These are phyloP conservation scores for Leptonema lineaticorne DNA, from an alignment of 1,140 invertebrate species.

Conservation along the genomic window DNA sequence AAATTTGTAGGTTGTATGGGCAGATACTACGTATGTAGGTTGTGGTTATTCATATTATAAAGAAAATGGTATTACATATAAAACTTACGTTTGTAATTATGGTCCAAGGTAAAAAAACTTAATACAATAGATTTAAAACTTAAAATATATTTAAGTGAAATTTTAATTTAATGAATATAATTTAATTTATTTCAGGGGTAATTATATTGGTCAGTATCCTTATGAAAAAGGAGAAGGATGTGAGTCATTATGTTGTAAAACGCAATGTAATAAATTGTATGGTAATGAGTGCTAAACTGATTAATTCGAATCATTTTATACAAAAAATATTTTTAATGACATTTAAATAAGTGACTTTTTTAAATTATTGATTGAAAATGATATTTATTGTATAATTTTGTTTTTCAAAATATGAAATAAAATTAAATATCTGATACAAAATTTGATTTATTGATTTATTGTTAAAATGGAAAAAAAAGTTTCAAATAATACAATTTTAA, in stretches of 20 bases:
- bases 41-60: slow-evolving; percentile 16
- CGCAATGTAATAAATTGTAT: neutral
- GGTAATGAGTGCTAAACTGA: slow-evolving; percentile 4
- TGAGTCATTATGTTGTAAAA: neutral
- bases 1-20: slow-evolving; percentile 17
- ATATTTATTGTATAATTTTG: neutral
- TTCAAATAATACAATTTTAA: no score
- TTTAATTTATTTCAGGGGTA: neutral
- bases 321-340: no score
- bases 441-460: neutral
- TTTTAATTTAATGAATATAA: neutral
- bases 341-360: no score
- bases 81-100: slow-evolving; percentile 14
- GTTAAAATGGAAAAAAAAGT: no score
- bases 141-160: neutral
- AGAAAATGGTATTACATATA: neutral
- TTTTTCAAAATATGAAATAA: neutral
- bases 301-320: neutral
- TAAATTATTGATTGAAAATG: neutral
- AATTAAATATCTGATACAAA: neutral
- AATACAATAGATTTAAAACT: neutral
- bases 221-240: slow-evolving; percentile 5
- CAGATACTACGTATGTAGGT: slow-evolving; percentile 6
- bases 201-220: neutral
- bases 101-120: neutral